Base-by-base conservation (phyloP, 1,140 invertebrate genomes). In the Pseudobourletiella spinata region DNA sequence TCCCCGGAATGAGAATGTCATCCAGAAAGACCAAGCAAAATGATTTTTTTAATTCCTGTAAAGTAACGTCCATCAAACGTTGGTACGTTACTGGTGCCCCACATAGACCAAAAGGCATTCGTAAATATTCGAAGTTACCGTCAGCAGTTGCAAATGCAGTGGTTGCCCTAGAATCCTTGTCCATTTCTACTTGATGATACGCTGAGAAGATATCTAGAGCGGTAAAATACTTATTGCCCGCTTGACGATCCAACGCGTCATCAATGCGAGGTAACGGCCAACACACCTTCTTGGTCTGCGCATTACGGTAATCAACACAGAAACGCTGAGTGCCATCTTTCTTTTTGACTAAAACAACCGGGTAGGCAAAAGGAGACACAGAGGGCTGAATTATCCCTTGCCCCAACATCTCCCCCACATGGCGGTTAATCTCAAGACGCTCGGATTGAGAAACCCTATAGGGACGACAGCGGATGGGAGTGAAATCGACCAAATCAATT, bases 241-340 rank as follows among this genome's bases (percentile, higher is more conserved):
- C 24, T 0, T 82, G 61, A 3, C 52, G 60, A 28, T 73, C 61
- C 2, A 83, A 60, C 11, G 66, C 68, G 24, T 79, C 76, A n/a
- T 79, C 74, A 20, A 82, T 78, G 3, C 71, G 50, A 0, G 78
- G 80, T 2, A 83, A 59, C 67, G 78, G 79, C 65, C 72, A 79
- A 16, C 54, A 46, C 57, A 78, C 76, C 39, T 67, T 64, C 11
- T 63, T 66, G 0, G 75, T 78, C 1, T 61, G 69, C 54, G 15
- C 58, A 64, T 81, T 81, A 25, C 78, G 54, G 61, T 76, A 79
- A 69, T 81, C 78, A 3, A 78, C 63, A 64, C 73, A 78, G 61
- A 79, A 62, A 59, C 75, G 66, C 24, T 71, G 52, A 43, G 71
- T 52, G 48, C 76, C 72, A 72, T 80, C 71, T 57, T 74, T 76